Percentiles rank a stretch among this genome's conserved stretches.
Evolutionary conservation across 2,113 vertebrate genomes (phyloP).

Genomic region (Spermophilus dauricus): DNA sequence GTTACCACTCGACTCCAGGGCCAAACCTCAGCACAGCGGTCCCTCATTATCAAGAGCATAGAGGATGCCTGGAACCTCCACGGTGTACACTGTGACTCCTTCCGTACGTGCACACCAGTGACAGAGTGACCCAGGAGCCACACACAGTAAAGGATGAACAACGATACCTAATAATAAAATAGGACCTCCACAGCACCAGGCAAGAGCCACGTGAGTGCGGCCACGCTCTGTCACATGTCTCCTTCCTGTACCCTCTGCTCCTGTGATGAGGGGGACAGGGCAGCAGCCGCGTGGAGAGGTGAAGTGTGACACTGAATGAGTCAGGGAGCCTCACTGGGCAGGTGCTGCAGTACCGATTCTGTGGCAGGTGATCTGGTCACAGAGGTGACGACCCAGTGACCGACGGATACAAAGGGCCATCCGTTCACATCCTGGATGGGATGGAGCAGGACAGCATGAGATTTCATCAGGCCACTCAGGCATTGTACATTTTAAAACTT

Average conservation of each 20-base stretch:
- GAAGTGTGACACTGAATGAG: neutral
- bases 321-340: no score
- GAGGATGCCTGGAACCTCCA: neutral
- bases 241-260: accelerated
- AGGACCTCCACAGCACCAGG: no score
- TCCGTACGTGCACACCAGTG: neutral
- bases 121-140: neutral
- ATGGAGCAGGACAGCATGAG: neutral
- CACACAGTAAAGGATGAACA: neutral
- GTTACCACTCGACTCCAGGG: neutral
- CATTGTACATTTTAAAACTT: neutral
- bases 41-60: neutral
- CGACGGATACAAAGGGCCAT: neutral
- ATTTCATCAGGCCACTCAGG: no score
- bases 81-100: neutral
- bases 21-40: accelerated
- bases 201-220: no score
- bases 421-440: neutral
- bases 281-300: accelerated
- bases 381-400: neutral
- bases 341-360: accelerated
- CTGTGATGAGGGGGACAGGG: no score
- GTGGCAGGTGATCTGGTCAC: neutral
- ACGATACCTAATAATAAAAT: neutral
- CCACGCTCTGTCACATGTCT: neutral